These are phyloP conservation scores for Tetramorium bicarinatum DNA, from an alignment of 2,888 invertebrate genomes.

Conservation along the genomic window DNA sequence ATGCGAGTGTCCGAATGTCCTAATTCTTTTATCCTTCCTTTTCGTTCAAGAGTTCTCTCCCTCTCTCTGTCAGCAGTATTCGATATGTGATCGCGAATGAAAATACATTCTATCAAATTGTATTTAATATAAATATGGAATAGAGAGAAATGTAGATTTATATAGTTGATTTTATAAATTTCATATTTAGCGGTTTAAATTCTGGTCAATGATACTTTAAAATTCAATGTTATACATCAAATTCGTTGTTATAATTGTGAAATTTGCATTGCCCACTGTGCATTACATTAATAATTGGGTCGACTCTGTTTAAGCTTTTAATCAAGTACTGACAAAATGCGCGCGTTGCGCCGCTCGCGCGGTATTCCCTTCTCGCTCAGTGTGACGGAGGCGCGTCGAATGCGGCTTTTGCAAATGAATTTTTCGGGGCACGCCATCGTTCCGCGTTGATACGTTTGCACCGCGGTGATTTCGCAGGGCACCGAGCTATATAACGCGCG, in stretches of 20 bases:
- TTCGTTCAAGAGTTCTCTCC: not conserved
- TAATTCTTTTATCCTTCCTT: not conserved
- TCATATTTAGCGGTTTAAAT: constrained; percentile 39
- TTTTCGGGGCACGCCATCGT: constrained; percentile 69
- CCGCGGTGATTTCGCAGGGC: constrained; percentile 65
- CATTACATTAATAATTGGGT: constrained; percentile 52
- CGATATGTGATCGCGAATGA: not conserved
- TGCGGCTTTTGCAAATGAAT: constrained; percentile 66
- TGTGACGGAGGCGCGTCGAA: constrained; percentile 39
- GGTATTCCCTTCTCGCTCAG: constrained; percentile 7
- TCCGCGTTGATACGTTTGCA: constrained; percentile 62
- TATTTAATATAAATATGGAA: constrained; percentile 29
- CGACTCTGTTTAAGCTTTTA: constrained; percentile 47
- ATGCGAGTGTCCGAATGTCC: not conserved
- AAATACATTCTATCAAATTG: not conserved
- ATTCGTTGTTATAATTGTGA: constrained; percentile 39
- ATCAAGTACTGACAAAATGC: constrained; percentile 39
- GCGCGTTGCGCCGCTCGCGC: constrained; percentile 20
- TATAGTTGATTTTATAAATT: constrained; percentile 33
- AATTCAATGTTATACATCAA: constrained; percentile 34
- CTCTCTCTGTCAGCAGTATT: not conserved
- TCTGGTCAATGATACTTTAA: constrained; percentile 30
- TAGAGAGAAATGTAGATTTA: not conserved
- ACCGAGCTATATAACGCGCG: constrained; percentile 68
- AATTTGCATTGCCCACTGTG: constrained; percentile 43